phyloP scores from a whole-genome alignment of 2,113 vertebrate genomes.

The Gavia stellata region DNA sequence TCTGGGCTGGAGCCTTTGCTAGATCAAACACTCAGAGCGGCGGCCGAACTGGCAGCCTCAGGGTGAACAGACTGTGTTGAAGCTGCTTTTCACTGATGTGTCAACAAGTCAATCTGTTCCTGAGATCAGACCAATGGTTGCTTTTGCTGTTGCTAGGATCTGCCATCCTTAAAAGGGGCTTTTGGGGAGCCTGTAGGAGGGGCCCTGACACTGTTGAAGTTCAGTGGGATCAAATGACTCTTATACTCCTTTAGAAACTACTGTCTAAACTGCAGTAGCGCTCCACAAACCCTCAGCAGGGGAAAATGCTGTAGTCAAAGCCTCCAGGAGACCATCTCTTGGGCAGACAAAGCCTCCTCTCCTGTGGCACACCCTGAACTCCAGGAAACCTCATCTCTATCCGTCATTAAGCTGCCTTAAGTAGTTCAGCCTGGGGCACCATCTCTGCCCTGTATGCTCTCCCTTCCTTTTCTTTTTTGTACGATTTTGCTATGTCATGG shows the following conservation, averaged over 20 bases:
- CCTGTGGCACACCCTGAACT: neutral
- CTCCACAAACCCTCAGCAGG: neutral
- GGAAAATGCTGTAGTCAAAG: neutral
- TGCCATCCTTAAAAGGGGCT: neutral
- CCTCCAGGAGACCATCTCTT: neutral
- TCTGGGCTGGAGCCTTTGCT: neutral
- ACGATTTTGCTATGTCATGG: neutral
- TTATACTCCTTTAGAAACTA: neutral
- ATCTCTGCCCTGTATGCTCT: neutral
- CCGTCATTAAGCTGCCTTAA: neutral
- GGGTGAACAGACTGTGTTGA: neutral
- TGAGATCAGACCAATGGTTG: neutral
- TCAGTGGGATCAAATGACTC: neutral
- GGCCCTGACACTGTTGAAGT: neutral
- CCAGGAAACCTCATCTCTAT: neutral
- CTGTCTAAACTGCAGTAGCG: neutral
- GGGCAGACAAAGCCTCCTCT: neutral
- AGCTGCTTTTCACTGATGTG: neutral
- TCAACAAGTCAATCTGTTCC: slow-evolving; percentile 9
- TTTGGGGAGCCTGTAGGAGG: neutral
- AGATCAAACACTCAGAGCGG: neutral
- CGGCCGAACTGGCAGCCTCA: neutral
- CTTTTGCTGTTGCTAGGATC: neutral
- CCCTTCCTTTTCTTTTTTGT: neutral
- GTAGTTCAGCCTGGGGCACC: neutral